Conservation (phyloP, 2,797 vertebrate genomes). For the Melanitta fusca region DNA sequence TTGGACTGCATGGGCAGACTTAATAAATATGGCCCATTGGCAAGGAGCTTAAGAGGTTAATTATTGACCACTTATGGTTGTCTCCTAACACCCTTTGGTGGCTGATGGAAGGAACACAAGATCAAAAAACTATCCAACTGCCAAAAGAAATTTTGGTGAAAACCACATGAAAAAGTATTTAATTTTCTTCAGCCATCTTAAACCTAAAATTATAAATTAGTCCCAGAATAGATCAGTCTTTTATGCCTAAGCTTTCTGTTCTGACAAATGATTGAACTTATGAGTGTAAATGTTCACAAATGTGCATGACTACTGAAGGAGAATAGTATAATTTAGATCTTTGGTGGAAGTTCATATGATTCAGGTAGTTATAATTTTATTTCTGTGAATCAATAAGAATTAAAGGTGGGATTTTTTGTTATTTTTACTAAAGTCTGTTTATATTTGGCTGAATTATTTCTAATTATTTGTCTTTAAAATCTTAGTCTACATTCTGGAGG, state of each 20-base stretch:
- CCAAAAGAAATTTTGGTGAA: background rate
- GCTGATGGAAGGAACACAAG: background rate
- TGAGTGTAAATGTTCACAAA: background rate
- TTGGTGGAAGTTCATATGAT: background rate
- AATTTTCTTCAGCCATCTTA: background rate
- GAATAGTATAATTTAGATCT: background rate
- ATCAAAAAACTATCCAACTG: background rate
- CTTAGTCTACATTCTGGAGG: background rate
- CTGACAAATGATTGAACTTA: background rate
- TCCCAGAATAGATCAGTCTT: background rate
- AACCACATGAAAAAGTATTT: background rate
- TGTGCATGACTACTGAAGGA: background rate
- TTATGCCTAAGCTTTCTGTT: background rate
- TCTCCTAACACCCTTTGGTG: background rate
- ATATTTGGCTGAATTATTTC: background rate
- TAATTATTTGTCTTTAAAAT: background rate
- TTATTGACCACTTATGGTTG: background rate
- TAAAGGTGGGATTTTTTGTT: background rate
- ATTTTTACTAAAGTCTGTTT: background rate
- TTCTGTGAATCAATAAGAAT: background rate
- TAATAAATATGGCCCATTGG: background rate
- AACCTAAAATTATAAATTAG: background rate
- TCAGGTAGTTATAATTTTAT: background rate
- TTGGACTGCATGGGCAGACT: background rate
- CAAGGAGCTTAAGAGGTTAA: background rate